Evolutionary conservation across 2,888 invertebrate species (phyloP).

Genomic region (Nycteola revayana): DNA sequence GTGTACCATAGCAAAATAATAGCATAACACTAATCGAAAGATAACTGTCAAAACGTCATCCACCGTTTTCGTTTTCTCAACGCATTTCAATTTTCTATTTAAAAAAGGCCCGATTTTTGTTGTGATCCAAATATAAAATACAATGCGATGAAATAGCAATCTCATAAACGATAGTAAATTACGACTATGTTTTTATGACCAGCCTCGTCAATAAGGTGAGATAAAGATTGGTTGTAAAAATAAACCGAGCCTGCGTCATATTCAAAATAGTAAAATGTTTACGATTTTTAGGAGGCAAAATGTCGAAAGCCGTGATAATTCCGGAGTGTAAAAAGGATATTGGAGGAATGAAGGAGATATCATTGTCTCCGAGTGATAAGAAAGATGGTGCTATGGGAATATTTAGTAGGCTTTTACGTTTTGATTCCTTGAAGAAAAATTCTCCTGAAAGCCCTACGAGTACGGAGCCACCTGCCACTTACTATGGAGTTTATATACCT

Average conservation of each 20-base stretch:
- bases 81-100: constrained; percentile 57
- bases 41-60: constrained; percentile 47
- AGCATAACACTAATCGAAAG: no score
- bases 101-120: constrained; percentile 43
- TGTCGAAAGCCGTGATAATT: constrained; percentile 73
- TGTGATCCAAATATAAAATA: constrained; percentile 35
- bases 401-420: constrained; percentile 62
- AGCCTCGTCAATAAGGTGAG: constrained; percentile 47
- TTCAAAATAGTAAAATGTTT: constrained; percentile 73
- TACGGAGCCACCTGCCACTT: constrained; percentile 56
- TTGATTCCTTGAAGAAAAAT: constrained; percentile 56
- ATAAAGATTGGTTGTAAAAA: constrained; percentile 48
- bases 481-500: constrained; percentile 79
- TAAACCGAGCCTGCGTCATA: constrained; percentile 71
- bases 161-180: constrained; percentile 22
- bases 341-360: constrained; percentile 61
- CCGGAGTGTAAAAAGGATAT: constrained; percentile 67
- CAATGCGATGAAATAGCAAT: constrained; percentile 45
- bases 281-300: constrained; percentile 60
- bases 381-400: constrained; percentile 66
- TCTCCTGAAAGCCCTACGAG: constrained; percentile 51
- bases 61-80: constrained; percentile 37
- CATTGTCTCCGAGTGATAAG: constrained; percentile 62
- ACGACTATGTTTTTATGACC: constrained; percentile 67
- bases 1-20: no score